These are phyloP conservation scores for Arge pagana DNA, from an alignment of 2,888 invertebrate genomes.

Conservation along the genomic window DNA sequence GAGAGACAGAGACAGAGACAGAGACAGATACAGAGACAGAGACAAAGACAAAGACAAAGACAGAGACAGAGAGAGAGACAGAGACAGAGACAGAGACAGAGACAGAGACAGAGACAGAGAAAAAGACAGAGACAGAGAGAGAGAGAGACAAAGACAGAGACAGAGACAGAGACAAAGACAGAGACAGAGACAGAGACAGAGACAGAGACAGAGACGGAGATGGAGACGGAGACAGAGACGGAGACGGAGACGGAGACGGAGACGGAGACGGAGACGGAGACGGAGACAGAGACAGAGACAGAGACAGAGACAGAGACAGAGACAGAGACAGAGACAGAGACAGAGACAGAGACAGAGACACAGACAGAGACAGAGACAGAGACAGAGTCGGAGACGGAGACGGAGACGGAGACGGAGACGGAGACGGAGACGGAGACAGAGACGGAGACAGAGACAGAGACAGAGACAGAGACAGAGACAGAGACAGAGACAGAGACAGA, in stretches of 20 bases:
- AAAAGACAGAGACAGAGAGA: background rate
- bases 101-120: background rate
- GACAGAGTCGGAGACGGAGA: background rate
- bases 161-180: too few relatives aligned
- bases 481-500: background rate
- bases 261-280: background rate
- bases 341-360: conserved; percentile 1
- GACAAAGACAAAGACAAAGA: too few relatives aligned
- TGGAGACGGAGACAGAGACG: too few relatives aligned
- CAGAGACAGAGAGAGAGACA: background rate
- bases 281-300: too few relatives aligned
- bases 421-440: too few relatives aligned
- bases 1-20: too few relatives aligned
- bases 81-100: background rate
- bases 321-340: background rate
- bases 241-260: background rate
- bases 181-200: background rate
- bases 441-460: too few relatives aligned
- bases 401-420: background rate
- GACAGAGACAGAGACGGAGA: background rate
- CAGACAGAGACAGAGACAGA: conserved; percentile 1
- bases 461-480: background rate
- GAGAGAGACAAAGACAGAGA: too few relatives aligned
- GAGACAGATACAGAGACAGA: too few relatives aligned
- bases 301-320: background rate